Base-by-base conservation (phyloP, 2,113 vertebrate species). In the Etheostoma cragini region DNA sequence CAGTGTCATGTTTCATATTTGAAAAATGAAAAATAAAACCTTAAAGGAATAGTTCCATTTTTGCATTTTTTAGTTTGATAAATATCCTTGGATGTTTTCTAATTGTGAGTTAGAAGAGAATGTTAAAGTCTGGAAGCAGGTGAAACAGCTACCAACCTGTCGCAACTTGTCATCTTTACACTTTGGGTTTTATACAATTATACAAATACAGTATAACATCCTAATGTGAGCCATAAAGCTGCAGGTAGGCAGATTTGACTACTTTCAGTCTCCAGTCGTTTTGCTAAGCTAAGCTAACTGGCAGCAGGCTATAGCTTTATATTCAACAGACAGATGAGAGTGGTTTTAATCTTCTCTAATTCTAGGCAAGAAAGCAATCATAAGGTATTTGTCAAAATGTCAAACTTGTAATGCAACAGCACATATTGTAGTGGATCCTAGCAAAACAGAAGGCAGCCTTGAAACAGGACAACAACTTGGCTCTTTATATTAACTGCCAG, bases 401-500 rank as follows among this genome's bases (percentile, higher is more conserved):
- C 0, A 16, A 63, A 53, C 19, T 33, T 56, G 15, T 1, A 53
- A 42, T 56, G 33, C 26, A 47, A 33, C 22, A 38, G 42, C 22
- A 52, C 4, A 0, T 58, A 52, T 2, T 73, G 47, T 24, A 26
- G 21, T 64, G 57, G 49, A 35, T 17, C 50, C 67, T 4, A 57
- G 33, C n/a, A 3, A 15, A 52, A 50, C 24, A 21, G 4, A 65
- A 64, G 21, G 16, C 16, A 61, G 58, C 10, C 30, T 61, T 10
- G 26, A 61, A 33, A 61, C 10, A 33, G 57, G 16, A 19, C 30
- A 61, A 16, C 56, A 61, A 17, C 19, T 42, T 30, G 22, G 35
- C 16, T 63, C 26, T 81, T 62, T 33, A 53, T 15, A 67, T 60
- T 24, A 38, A 30, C 38, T 76, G 19, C 47, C 74, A 76, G 33